Conservation (phyloP, 2,797 vertebrate genomes). For the Dromococcyx pavoninus region DNA sequence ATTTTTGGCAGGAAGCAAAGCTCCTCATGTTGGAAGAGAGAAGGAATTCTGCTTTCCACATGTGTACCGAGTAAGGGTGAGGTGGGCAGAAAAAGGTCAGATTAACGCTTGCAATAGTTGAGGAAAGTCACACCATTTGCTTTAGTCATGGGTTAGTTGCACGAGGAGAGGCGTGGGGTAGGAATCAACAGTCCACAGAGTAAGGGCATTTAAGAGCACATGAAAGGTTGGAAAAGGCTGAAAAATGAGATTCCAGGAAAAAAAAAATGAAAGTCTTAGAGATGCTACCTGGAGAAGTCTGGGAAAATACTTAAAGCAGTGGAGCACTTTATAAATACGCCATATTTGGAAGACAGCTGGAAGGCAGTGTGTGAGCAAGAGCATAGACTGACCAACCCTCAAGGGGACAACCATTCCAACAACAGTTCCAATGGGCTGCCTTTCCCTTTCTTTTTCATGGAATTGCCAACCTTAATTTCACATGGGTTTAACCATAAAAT, state of each 20-base stretch:
- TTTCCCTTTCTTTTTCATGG: not conserved
- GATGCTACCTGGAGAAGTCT: not conserved
- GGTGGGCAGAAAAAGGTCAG: not conserved
- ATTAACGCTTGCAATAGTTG: not conserved
- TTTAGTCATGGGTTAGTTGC: not conserved
- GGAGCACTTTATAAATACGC: not conserved
- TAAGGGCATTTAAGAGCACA: not conserved
- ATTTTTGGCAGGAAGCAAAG: not conserved
- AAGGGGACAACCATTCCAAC: not conserved
- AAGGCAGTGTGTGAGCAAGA: not conserved
- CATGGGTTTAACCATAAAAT: not conserved
- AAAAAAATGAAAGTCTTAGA: not conserved
- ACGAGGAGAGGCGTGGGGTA: fast-evolving
- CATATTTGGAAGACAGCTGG: not conserved
- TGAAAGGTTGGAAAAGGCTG: not conserved
- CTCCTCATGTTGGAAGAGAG: not conserved
- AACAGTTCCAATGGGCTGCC: not conserved
- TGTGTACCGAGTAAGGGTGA: not conserved
- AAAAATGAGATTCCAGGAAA: not conserved
- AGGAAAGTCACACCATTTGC: not conserved
- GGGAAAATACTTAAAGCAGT: not conserved
- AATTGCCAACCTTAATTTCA: not conserved
- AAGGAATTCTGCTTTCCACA: not conserved
- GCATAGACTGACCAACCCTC: not conserved
- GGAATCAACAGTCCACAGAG: not conserved